Evolutionary conservation across 2,888 invertebrate genomes (phyloP).

Genomic region (Arrhopalites spinosus): DNA sequence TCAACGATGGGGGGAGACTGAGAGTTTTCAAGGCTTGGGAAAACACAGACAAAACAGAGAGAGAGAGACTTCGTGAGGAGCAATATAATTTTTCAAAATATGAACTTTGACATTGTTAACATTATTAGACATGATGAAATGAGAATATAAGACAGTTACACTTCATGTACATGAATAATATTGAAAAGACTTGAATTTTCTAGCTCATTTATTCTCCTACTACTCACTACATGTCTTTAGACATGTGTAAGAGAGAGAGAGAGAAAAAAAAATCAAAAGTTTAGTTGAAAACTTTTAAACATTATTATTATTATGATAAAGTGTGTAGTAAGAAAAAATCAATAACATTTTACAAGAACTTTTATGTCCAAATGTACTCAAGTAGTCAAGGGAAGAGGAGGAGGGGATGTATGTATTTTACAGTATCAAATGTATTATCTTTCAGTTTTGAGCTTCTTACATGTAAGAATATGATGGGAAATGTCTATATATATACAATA

Average conservation of each 20-base stretch:
- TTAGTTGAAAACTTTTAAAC: neutral
- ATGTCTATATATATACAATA: neutral
- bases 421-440: neutral
- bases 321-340: neutral
- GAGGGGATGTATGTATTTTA: neutral
- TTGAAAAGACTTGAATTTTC: neutral
- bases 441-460: neutral
- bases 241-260: neutral
- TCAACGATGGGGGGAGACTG: too few relatives aligned
- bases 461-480: too few relatives aligned
- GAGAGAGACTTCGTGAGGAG: slow-evolving; percentile 15
- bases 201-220: neutral
- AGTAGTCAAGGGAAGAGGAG: neutral
- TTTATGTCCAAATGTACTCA: neutral
- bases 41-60: neutral
- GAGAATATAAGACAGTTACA: slow-evolving; percentile 22
- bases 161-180: slow-evolving; percentile 31
- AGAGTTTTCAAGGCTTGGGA: neutral
- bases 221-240: neutral
- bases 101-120: slow-evolving; percentile 33
- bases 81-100: slow-evolving; percentile 12
- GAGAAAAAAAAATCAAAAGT: neutral
- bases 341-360: neutral
- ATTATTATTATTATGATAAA: neutral
- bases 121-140: slow-evolving; percentile 35